A percentile compares a stretch with the other conserved stretches of the same genome.
phyloP scores from a whole-genome alignment of 2,797 vertebrate genomes.

The Arvicola amphibius region DNA sequence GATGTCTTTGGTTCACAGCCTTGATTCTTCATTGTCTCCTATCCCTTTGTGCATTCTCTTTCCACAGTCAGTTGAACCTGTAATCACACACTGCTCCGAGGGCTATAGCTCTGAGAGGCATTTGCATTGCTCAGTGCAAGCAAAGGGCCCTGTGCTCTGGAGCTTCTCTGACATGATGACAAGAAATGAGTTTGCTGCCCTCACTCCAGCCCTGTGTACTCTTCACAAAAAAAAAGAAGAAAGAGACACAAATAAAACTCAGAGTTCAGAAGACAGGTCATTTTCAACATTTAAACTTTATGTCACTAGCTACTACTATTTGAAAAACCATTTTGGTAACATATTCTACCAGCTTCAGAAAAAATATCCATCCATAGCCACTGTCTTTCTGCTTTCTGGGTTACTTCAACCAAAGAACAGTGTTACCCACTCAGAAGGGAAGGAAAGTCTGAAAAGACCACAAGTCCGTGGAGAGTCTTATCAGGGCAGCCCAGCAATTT shows the following conservation, averaged over 20 bases:
- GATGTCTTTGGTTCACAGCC: conserved; percentile 67
- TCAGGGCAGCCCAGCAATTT: not conserved
- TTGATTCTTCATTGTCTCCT: conserved; percentile 45
- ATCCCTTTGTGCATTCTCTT: conserved; percentile 67
- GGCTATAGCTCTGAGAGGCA: conserved; percentile 64
- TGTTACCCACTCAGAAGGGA: not conserved
- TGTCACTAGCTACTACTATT: conserved; percentile 77
- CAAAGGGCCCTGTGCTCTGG: conserved; percentile 40
- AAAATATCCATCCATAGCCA: not conserved
- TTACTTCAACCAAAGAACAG: not conserved
- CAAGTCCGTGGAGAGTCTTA: not conserved
- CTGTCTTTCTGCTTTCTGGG: not conserved
- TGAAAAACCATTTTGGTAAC: conserved; percentile 76
- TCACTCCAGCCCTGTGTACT: conserved; percentile 51
- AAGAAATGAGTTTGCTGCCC: conserved; percentile 59
- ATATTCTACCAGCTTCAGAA: conserved; percentile 1
- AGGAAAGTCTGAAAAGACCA: not conserved
- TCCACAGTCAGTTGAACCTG: conserved; percentile 70
- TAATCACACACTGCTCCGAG: conserved; percentile 70
- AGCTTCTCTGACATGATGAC: conserved; percentile 70
- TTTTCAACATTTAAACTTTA: conserved; percentile 76
- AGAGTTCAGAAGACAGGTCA: conserved; percentile 55
- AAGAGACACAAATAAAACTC: conserved; percentile 70
- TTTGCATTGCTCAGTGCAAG: not conserved
- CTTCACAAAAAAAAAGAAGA: conserved; percentile 23